phyloP scores from a whole-genome alignment of 2,113 vertebrate species.

The Saguinus imperator region DNA sequence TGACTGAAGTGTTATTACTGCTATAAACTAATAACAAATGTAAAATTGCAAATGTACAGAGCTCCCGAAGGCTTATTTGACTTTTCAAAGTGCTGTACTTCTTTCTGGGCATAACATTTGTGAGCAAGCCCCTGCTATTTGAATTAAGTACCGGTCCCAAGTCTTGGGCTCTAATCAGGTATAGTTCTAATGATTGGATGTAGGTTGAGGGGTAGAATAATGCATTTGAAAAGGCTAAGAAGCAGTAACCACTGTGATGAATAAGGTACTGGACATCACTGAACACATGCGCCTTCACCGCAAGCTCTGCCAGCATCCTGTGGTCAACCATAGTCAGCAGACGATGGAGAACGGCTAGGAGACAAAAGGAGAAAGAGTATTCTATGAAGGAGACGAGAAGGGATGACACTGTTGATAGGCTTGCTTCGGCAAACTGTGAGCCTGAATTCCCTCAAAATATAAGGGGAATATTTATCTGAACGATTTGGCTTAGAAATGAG shows the following conservation, averaged over 20 bases:
- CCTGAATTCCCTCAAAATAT: not conserved
- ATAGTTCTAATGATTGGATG: not conserved
- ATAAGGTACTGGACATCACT: not conserved
- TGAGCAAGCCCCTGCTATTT: slow-evolving; percentile 33
- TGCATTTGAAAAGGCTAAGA: not conserved
- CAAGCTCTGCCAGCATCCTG: not conserved
- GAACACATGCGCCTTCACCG: not conserved
- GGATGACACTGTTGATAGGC: not conserved
- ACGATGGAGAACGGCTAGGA: not conserved
- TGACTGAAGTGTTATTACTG: slow-evolving; percentile 40
- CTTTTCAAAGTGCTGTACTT: slow-evolving; percentile 73
- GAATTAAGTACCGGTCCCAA: not conserved
- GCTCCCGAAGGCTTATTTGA: slow-evolving; percentile 51
- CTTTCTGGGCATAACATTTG: slow-evolving; percentile 5
- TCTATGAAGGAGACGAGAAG: not conserved
- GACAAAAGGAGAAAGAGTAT: not conserved
- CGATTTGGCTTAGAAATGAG: not conserved
- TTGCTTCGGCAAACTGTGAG: not conserved
- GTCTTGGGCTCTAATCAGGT: not conserved
- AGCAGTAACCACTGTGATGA: not conserved
- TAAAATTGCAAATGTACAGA: slow-evolving; percentile 56
- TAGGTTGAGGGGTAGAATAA: not conserved
- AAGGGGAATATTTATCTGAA: not conserved
- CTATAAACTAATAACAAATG: slow-evolving; percentile 23
- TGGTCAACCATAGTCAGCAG: not conserved